Evolutionary conservation across 1,140 invertebrate species (phyloP), one percentile per base, ranked within the genome.

Genomic region (Lineus longissimus): DNA sequence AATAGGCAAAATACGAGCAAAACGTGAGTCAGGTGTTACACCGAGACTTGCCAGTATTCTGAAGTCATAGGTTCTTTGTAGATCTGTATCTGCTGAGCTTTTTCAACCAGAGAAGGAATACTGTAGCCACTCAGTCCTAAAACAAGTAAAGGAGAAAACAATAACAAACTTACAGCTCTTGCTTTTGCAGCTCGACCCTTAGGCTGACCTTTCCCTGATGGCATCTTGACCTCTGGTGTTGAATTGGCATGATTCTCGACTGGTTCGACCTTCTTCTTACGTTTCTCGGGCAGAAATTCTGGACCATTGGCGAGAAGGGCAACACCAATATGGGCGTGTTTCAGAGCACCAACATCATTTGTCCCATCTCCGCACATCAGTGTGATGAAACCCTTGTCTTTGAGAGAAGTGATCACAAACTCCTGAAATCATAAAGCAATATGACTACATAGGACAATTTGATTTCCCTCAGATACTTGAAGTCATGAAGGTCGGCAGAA

Each of bases 351-450:
- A 27, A 99, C 97, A 85, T 99, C 97, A 83, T 99, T 99, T 1
- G 97, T 99, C 65, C 97, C 97, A 86, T 99, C 97, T n/a, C 97
- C 97, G 81, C 97, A 99, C 97, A 99, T 99, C 0, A 99, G 81
- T 0, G 95, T 97, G 2, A 86, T 86, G 76, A 88, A 96, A 23
- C 97, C 97, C 1, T 94, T 77, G 30, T 87, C 84, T 80, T 97
- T 97, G 30, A 98, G 81, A 11, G 89, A 88, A 1, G 93, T 90
- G 41, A 99, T 91, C 1, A 98, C 91, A 78, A 89, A 91, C 83
- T 99, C 97, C 83, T 85, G 62, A 43, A 67, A 57, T 29, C 55
- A n/a, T 11, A 64, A 66, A 23, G 56, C 15, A 27, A 57, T 56
- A 62, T 64, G 30, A 7, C 6, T 22, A 4, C n/a, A n/a, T 1